Conservation (phyloP, 1,140 invertebrate genomes). For the Vollenhovia emeryi region DNA sequence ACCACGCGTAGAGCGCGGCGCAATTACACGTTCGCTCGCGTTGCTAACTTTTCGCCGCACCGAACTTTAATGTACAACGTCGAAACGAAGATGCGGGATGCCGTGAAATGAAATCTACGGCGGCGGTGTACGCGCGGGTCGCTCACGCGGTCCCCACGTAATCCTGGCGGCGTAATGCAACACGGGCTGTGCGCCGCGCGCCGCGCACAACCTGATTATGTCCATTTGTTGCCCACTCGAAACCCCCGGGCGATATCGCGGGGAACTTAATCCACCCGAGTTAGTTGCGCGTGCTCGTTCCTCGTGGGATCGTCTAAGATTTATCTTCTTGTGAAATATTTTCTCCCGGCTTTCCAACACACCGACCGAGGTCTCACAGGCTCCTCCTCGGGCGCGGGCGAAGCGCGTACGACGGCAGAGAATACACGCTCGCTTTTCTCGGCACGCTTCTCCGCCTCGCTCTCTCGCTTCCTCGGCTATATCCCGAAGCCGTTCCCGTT, state of each 20-base stretch:
- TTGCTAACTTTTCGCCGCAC: conserved; percentile 19
- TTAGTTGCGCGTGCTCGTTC: conserved; percentile 52
- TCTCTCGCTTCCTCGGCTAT: neutral
- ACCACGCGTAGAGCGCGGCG: neutral
- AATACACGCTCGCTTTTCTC: neutral
- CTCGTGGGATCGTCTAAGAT: conserved; percentile 65
- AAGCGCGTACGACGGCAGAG: neutral
- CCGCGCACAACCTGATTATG: conserved; percentile 44
- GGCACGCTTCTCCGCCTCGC: neutral
- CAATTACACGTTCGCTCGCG: conserved; percentile 27
- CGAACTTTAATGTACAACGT: conserved; percentile 7
- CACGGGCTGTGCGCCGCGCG: neutral
- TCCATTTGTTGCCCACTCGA: conserved; percentile 61
- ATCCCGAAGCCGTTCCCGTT: conserved; percentile 8
- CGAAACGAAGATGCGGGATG: conserved; percentile 30
- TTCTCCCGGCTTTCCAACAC: conserved; percentile 36
- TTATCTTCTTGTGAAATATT: conserved; percentile 69
- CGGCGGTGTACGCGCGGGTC: neutral
- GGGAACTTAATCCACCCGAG: conserved; percentile 69
- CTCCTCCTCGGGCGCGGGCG: neutral
- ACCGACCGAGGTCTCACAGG: neutral
- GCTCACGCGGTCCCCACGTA: neutral
- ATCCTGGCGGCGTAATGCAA: conserved; percentile 52
- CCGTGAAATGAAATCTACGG: conserved; percentile 20
- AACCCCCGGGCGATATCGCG: conserved; percentile 9